Evolutionary conservation across 2,113 vertebrate genomes (phyloP).

Genomic region (Prietella phreatophila): DNA sequence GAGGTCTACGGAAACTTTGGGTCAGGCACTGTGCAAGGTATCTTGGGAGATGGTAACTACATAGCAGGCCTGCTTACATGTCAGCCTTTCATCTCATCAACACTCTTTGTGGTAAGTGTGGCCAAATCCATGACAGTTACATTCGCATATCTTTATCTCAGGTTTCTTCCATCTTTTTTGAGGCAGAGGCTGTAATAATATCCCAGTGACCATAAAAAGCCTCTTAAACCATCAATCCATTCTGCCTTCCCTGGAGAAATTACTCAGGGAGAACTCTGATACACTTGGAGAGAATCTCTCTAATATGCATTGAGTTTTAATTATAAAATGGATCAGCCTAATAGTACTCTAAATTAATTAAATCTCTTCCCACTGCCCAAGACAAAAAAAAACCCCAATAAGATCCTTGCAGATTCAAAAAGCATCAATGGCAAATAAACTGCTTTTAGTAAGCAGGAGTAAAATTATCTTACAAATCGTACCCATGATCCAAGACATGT

Average conservation of each 20-base stretch:
- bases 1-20: constrained; percentile 7
- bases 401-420: constrained; percentile 39
- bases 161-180: constrained; percentile 40
- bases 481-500: background rate
- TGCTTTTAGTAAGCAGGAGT: constrained; percentile 36
- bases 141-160: constrained; percentile 36
- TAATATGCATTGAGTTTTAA: constrained; percentile 48
- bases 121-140: constrained; percentile 29
- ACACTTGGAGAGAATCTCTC: constrained; percentile 28
- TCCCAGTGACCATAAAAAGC: constrained; percentile 44
- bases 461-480: background rate
- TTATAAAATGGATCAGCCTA: constrained; percentile 50
- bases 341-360: constrained; percentile 49
- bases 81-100: constrained; percentile 39
- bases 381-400: constrained; percentile 26
- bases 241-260: constrained; percentile 38
- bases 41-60: constrained; percentile 26
- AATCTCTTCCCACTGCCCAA: constrained; percentile 29
- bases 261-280: constrained; percentile 3
- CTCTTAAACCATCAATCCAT: constrained; percentile 36
- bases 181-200: constrained; percentile 44
- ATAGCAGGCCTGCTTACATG: constrained; percentile 5
- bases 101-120: constrained; percentile 25
- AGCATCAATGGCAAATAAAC: constrained; percentile 49
- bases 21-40: constrained; percentile 24